These are phyloP conservation scores for Oligia strigilis DNA, from an alignment of 2,888 invertebrate species.

Conservation along the genomic window DNA sequence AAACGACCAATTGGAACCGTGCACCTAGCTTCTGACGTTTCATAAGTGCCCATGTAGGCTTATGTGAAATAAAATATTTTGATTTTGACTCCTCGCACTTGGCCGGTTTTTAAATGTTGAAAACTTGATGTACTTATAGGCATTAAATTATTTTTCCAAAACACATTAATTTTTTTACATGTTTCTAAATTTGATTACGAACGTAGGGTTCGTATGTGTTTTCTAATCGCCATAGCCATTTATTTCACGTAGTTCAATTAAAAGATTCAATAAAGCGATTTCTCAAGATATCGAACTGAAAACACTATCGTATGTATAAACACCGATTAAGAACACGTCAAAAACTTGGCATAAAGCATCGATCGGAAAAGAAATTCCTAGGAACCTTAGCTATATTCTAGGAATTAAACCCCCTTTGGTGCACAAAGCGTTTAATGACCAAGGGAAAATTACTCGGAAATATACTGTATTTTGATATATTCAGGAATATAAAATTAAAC, in stretches of 20 bases:
- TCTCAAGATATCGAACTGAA: not conserved
- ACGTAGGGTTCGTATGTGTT: not conserved
- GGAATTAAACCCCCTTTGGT: not conserved
- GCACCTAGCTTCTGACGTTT: too few species aligned
- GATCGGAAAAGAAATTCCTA: not conserved
- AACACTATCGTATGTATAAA: not conserved
- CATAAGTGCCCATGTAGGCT: too few species aligned
- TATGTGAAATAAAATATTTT: too few species aligned
- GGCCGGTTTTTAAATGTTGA: not conserved
- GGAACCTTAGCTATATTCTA: not conserved
- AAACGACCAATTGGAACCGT: too few species aligned
- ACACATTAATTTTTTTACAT: not conserved
- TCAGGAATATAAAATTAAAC: not conserved
- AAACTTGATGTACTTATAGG: not conserved
- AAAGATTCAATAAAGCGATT: not conserved
- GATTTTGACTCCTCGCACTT: too few species aligned
- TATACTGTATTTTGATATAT: not conserved
- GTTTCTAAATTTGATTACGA: not conserved
- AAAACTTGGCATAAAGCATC: not conserved
- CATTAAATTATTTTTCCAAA: not conserved
- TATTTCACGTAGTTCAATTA: not conserved
- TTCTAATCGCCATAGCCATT: not conserved
- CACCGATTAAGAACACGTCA: not conserved
- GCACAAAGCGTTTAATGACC: not conserved
- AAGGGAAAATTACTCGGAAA: not conserved